Conservation (phyloP, 2,888 invertebrate species). For the Diploptera punctata region DNA sequence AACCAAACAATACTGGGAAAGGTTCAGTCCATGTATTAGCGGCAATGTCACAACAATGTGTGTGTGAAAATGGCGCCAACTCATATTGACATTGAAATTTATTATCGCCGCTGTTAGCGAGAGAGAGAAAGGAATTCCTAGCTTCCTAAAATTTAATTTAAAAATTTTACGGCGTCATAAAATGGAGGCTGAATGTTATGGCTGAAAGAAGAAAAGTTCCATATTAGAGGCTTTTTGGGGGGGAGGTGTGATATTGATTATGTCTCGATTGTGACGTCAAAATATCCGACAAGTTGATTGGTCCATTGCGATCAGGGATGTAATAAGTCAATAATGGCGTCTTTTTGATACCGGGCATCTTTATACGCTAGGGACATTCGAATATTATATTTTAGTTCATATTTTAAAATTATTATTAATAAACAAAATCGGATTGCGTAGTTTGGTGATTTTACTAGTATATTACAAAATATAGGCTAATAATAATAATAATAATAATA, state of each 20-base stretch:
- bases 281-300: slow-evolving; percentile 25
- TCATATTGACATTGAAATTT: background rate
- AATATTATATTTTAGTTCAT: no score
- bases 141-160: background rate
- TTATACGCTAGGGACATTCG: no score
- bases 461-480: no score
- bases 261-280: slow-evolving; percentile 30
- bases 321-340: slow-evolving; percentile 20
- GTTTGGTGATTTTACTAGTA: no score
- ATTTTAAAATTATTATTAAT: no score
- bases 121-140: background rate
- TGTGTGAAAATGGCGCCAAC: background rate
- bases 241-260: slow-evolving; percentile 25
- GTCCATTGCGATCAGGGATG: slow-evolving; percentile 15
- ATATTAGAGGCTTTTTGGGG: background rate
- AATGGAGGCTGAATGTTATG: slow-evolving; percentile 18
- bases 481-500: no score
- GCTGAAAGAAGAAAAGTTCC: background rate
- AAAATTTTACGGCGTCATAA: slow-evolving; percentile 11
- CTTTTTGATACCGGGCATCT: background rate
- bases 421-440: no score
- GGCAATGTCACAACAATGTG: no score
- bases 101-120: background rate
- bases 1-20: no score
- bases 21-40: no score